Conservation (phyloP, 2,888 invertebrate species). For the Melanostoma mellinum region DNA sequence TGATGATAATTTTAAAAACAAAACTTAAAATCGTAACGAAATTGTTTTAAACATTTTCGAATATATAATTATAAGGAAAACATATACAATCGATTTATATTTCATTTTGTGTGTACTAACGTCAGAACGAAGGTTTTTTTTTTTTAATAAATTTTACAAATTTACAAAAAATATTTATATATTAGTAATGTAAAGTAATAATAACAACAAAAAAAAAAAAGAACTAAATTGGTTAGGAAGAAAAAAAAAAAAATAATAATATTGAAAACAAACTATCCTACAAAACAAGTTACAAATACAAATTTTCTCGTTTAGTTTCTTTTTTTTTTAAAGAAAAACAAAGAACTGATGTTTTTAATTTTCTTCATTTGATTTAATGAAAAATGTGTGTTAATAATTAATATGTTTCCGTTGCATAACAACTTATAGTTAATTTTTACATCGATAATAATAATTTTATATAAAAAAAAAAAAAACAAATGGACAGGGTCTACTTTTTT, state of each 20-base stretch:
- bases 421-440: slow-evolving; percentile 39
- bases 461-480: slow-evolving; percentile 55
- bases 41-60: slow-evolving; percentile 64
- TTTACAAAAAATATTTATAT: slow-evolving; percentile 27
- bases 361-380: slow-evolving; percentile 12
- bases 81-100: slow-evolving; percentile 42
- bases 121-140: slow-evolving; percentile 25
- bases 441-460: slow-evolving; percentile 14
- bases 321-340: slow-evolving; percentile 32
- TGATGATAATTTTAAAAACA: slow-evolving; percentile 39
- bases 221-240: slow-evolving; percentile 31
- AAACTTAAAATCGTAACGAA: slow-evolving; percentile 56
- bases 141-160: slow-evolving; percentile 56
- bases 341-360: slow-evolving; percentile 3
- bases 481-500: slow-evolving; percentile 57
- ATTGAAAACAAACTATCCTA: slow-evolving; percentile 20
- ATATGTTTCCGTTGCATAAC: slow-evolving; percentile 57
- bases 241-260: slow-evolving; percentile 33
- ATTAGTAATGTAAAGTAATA: slow-evolving; percentile 19
- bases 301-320: background rate
- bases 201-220: slow-evolving; percentile 43
- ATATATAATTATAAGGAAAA: slow-evolving; percentile 33
- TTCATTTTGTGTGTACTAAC: slow-evolving; percentile 3
- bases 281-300: slow-evolving; percentile 36
- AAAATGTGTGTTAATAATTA: background rate